Base-by-base conservation (phyloP, 2,797 vertebrate genomes). In the Macropodus opercularis region DNA sequence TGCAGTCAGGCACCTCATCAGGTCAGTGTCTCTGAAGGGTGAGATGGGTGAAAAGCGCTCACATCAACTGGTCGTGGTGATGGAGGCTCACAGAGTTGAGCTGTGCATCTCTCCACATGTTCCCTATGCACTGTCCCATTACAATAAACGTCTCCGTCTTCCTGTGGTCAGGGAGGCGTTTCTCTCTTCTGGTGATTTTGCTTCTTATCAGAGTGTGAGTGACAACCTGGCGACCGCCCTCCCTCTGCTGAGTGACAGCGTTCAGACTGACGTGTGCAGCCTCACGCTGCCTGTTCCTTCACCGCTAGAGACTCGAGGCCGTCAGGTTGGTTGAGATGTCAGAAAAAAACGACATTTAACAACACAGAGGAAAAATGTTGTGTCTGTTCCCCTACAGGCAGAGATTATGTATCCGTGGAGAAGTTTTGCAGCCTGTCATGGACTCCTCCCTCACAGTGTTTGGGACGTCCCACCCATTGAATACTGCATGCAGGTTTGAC, bases 331-430 rank as follows among this genome's bases (percentile, higher is more conserved):
- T 2, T 2, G 4, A 0, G 3, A 21, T 3, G 7, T 10, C 38
- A n/a, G 4, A 15, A 6, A 2, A 36, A 32, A 5, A 38, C 3
- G 10, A 41, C 26, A 12, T 39, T 19, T 12, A 14, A 14, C 67
- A 46, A 5, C 15, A 11, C 35, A 26, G 21, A 34, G 19, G 1
- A 12, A 1, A 18, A 26, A 15, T 4, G 0, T 24, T n/a, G 18
- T 23, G 42, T 19, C 27, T 7, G 32, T 63, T 9, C 48, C 46
- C 59, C 69, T 46, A n/a, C 60, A 94, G 93, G 81, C 85, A 15
- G 62, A 79, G 46, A 51, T 24, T 19, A 38, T 88, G 70, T 94
- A 89, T 83, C 89, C 92, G 48, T 94, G 92, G 92, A 94, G 93
- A 69, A 71, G 90, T 42, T 93, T 93, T 72, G 59, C 91, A 63